Conservation (phyloP, 2,113 vertebrate species). For the Sphyrna mokarran region DNA sequence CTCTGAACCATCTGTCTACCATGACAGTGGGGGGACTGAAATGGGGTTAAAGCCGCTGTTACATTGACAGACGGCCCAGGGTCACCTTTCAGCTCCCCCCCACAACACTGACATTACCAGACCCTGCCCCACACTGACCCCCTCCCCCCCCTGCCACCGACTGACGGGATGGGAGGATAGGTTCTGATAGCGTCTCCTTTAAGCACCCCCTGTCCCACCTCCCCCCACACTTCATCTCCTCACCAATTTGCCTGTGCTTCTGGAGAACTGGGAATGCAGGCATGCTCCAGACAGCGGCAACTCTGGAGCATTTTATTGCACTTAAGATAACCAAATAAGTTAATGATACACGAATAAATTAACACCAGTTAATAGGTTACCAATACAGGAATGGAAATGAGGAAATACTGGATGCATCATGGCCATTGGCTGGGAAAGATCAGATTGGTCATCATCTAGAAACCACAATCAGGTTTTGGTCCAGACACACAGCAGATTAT, state of each 20-base stretch:
- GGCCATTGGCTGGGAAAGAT: background rate
- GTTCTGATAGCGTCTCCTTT: background rate
- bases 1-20: background rate
- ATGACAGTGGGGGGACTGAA: background rate
- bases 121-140: background rate
- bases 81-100: background rate
- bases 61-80: background rate
- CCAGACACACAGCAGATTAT: background rate
- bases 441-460: background rate
- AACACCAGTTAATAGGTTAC: background rate
- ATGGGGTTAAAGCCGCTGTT: background rate
- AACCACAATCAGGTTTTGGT: constrained; percentile 12
- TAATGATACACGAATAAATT: constrained; percentile 6
- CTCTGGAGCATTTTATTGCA: constrained; percentile 24
- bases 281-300: background rate
- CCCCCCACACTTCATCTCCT: background rate
- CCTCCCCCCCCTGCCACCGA: background rate
- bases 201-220: background rate
- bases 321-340: constrained; percentile 29
- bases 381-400: background rate
- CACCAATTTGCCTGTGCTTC: background rate
- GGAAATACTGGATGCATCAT: background rate
- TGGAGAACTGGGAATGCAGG: background rate
- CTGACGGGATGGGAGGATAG: background rate
- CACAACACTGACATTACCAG: background rate